Conservation (phyloP, 2,888 invertebrate species). For the Caenorhabditis panamensis region DNA sequence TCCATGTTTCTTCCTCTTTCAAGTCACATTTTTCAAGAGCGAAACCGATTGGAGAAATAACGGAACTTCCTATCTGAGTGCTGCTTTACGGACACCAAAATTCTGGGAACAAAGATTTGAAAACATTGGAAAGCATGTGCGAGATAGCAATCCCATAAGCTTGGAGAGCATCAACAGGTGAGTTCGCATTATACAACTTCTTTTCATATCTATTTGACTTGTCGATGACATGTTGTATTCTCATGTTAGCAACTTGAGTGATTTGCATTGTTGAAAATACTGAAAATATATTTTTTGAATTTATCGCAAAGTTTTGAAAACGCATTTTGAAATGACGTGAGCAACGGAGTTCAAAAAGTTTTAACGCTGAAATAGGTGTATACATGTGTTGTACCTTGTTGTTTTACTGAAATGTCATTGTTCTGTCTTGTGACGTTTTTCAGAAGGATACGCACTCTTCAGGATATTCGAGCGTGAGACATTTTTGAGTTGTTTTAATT, state of each 20-base stretch:
- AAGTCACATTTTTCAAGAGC: no score
- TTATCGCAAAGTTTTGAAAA: no score
- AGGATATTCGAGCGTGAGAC: conserved; percentile 59
- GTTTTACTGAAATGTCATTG: conserved; percentile 1
- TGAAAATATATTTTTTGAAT: no score
- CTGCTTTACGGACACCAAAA: conserved; percentile 80
- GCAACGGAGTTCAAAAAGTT: background rate
- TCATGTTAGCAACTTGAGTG: background rate
- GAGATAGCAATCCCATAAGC: conserved; percentile 80
- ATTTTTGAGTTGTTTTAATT: conserved; percentile 4
- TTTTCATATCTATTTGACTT: background rate
- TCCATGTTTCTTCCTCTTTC: no score
- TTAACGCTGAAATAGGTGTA: no score
- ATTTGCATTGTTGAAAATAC: no score
- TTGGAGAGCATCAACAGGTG: conserved; percentile 79
- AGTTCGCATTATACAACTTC: conserved; percentile 7
- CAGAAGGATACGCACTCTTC: conserved; percentile 62
- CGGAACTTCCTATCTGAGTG: conserved; percentile 77
- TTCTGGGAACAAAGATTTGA: conserved; percentile 81
- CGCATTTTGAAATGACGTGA: no score
- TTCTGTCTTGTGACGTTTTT: conserved; percentile 26
- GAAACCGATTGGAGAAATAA: conserved; percentile 74
- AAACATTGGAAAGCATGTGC: conserved; percentile 77
- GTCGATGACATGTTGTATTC: background rate
- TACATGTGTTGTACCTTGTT: no score